phyloP scores from a whole-genome alignment of 2,113 vertebrate species.

The Cepphus grylle region DNA sequence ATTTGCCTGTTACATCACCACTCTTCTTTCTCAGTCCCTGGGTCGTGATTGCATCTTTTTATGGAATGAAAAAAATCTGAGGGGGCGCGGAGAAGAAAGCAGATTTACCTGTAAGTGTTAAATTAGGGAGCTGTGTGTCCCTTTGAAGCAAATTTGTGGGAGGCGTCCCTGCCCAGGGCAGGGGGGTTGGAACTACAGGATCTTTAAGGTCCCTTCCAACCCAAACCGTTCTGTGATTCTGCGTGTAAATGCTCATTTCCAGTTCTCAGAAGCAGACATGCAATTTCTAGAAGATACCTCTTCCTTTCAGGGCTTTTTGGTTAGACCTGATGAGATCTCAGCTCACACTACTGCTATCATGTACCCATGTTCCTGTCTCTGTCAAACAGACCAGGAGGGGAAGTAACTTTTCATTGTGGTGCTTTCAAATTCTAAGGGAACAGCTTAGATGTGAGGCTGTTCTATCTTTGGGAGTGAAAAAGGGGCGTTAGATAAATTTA shows the following conservation, averaged over 20 bases:
- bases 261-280: background rate
- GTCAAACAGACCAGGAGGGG: background rate
- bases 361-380: background rate
- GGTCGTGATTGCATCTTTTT: background rate
- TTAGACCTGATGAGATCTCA: background rate
- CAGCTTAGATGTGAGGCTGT: background rate
- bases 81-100: background rate
- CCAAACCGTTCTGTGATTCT: no score
- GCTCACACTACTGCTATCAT: accelerated
- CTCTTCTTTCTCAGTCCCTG: background rate
- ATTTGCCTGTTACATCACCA: background rate
- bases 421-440: background rate
- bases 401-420: background rate
- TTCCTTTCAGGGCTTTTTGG: background rate
- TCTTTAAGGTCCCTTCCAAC: no score
- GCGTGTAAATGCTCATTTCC: background rate
- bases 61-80: background rate
- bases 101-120: background rate
- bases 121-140: background rate
- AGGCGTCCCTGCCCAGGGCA: no score
- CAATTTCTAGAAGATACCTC: background rate
- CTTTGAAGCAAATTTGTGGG: background rate
- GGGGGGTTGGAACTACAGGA: no score
- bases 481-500: background rate
- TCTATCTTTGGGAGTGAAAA: background rate